phyloP scores from a whole-genome alignment of 2,797 vertebrate species.

The Sebastolobus alascanus region DNA sequence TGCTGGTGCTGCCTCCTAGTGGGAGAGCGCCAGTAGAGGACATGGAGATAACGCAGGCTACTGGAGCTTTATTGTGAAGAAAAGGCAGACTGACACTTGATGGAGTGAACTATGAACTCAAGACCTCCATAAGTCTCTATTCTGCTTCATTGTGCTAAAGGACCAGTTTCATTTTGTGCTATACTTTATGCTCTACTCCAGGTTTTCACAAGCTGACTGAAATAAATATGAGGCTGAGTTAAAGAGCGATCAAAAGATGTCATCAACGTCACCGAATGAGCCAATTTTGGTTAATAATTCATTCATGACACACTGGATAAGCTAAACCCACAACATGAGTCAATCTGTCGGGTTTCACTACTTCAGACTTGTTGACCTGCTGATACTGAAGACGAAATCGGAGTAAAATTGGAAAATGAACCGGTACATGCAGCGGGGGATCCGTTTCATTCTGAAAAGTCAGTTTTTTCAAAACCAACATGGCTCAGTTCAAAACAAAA shows the following conservation, averaged over 20 bases:
- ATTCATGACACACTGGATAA: background rate
- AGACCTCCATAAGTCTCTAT: background rate
- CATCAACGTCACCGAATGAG: background rate
- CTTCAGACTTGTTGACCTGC: no score
- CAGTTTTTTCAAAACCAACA: no score
- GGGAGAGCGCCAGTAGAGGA: constrained; percentile 21
- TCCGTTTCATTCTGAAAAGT: no score
- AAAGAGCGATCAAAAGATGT: background rate
- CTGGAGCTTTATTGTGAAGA: background rate
- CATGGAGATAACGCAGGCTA: background rate
- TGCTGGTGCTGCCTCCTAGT: constrained; percentile 71
- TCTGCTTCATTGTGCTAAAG: background rate
- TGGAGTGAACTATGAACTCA: background rate
- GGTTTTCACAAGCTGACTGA: background rate
- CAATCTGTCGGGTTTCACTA: background rate
- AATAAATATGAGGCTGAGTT: background rate
- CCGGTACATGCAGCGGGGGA: background rate
- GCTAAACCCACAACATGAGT: background rate
- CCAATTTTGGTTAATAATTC: background rate
- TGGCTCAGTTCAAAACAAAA: no score
- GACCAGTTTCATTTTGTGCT: no score
- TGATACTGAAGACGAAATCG: background rate
- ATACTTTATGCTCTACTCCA: no score
- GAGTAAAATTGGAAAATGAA: background rate
- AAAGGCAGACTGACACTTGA: background rate